Base-by-base conservation (phyloP, 2,113 vertebrate species). In the Engystomops pustulosus region DNA sequence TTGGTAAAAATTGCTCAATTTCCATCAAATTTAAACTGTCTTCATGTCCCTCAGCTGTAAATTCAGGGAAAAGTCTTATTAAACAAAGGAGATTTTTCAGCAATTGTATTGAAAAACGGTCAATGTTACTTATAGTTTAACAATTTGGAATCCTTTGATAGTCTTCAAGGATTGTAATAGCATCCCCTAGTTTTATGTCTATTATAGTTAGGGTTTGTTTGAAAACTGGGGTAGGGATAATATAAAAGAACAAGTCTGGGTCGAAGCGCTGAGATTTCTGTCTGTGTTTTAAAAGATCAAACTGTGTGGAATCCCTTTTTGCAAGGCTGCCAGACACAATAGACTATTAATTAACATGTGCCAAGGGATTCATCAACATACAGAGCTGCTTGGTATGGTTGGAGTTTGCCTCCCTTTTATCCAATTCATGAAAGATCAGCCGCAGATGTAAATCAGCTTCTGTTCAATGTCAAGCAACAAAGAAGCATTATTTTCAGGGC, bases 311-410 rank as follows among this genome's bases (percentile, higher is more conserved):
- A 78, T 88, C 83, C 36, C 87, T 69, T 87, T 88, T 88, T 90
- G 89, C 87, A 88, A 89, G 90, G 32, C 86, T 93, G 90, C 87
- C 91, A 92, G 89, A 91, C 86, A 92, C 89, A 92, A 90, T 88
- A 89, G 88, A 86, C 87, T 87, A 89, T 90, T 94, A 93, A 93
- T 92, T 94, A 93, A 91, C 90, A 90, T 91, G 89, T 91, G 88
- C 89, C 86, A 87, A 86, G 89, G 69, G 84, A 90, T 90, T 93
- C 89, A 91, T 91, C 90, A 91, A 86, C 87, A 88, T 86, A 87
- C 87, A 90, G n/a, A 18, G 88, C 87, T 69, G 80, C 79, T 68
- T 75, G 85, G 0, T 81, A 86, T 81, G 89, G 89, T 79, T 87
- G 86, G 83, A 88, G 79, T 68, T 70, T 55, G 67, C 85, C 79